Conservation (phyloP, 1,140 invertebrate species). For the Aculops lycopersici region DNA sequence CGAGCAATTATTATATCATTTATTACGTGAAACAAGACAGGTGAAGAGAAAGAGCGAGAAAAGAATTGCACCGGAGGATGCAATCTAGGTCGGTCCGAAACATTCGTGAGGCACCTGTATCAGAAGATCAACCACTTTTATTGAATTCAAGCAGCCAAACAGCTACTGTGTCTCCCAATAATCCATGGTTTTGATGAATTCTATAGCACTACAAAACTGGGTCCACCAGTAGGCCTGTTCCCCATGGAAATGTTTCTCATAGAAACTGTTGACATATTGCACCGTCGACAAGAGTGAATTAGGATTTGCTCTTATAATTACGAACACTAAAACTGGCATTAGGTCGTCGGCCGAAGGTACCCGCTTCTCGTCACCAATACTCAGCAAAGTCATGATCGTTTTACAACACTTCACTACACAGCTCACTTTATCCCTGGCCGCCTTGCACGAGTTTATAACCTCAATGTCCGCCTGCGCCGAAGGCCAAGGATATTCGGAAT, state of each 20-base stretch:
- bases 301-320: conserved; percentile 85
- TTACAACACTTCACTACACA: conserved; percentile 53
- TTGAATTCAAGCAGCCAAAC: no score
- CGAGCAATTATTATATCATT: no score
- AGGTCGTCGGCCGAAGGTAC: conserved; percentile 87
- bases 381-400: conserved; percentile 57
- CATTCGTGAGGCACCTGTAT: no score
- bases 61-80: no score
- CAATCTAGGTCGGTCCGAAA: no score
- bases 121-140: no score
- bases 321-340: conserved; percentile 76
- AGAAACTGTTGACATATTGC: conserved; percentile 78
- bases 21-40: no score
- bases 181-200: conserved; percentile 94
- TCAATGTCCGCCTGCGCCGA: conserved; percentile 72
- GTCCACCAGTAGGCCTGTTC: conserved; percentile 96
- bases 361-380: conserved; percentile 35
- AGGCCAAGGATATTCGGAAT: conserved; percentile 80
- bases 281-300: conserved; percentile 72
- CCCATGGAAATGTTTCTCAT: conserved; percentile 41
- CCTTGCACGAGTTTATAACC: conserved; percentile 69
- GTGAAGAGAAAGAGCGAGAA: no score
- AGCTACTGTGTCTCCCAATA: no score
- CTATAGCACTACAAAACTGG: conserved; percentile 75
- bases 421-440: conserved; percentile 66